phyloP scores from a whole-genome alignment of 2,113 vertebrate species.

The Indri indri region DNA sequence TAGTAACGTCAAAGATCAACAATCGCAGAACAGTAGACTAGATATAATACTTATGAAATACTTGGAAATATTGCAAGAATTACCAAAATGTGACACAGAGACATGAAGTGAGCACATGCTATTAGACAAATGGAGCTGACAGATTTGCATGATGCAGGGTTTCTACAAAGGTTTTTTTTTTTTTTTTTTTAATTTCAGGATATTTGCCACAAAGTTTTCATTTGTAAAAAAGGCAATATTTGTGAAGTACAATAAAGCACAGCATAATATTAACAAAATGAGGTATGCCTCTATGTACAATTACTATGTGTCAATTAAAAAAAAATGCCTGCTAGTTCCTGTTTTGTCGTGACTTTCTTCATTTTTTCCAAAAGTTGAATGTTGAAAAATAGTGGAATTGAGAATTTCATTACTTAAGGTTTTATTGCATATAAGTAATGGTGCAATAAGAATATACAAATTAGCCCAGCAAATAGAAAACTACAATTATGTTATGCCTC shows the following conservation, averaged over 20 bases:
- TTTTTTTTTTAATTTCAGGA: too few relatives aligned
- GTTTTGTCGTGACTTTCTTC: background rate
- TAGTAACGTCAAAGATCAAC: background rate
- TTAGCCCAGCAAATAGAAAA: conserved; percentile 50
- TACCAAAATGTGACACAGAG: background rate
- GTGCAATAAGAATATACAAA: conserved; percentile 57
- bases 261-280: background rate
- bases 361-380: conserved; percentile 23
- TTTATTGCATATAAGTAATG: conserved; percentile 60
- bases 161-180: background rate
- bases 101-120: background rate
- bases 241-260: background rate
- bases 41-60: background rate
- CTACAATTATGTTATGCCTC: conserved; percentile 64
- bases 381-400: conserved; percentile 9
- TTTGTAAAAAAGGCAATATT: background rate
- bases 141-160: background rate
- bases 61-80: background rate
- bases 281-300: background rate
- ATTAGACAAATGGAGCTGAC: background rate
- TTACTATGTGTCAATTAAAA: background rate
- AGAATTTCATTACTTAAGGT: conserved; percentile 43
- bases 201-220: background rate
- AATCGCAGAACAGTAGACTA: background rate
- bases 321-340: background rate